A percentile compares a stretch with the other conserved stretches of the same genome.
Conservation (phyloP, 2,888 invertebrate species). For the Lepidochitona cinerea region DNA sequence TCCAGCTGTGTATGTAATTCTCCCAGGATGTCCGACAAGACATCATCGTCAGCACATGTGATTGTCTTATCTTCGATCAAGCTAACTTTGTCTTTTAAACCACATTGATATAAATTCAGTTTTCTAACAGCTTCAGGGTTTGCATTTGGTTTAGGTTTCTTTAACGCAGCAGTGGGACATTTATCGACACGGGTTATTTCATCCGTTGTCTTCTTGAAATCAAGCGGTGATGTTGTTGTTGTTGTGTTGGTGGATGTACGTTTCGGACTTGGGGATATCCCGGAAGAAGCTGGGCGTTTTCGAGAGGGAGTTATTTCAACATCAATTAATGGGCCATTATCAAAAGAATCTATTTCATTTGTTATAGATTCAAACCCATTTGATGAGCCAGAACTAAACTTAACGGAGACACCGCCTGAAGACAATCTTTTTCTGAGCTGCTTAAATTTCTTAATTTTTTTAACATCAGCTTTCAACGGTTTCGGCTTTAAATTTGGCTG, state of each 20-base stretch:
- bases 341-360: background rate
- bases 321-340: background rate
- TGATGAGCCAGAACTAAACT: background rate
- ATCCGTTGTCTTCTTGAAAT: background rate
- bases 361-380: background rate
- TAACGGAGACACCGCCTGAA: background rate
- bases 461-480: background rate
- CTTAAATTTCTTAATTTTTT: background rate
- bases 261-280: background rate
- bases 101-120: background rate
- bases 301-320: background rate
- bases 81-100: background rate
- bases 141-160: background rate
- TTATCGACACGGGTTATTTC: background rate
- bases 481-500: background rate
- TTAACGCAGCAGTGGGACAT: background rate
- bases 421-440: background rate
- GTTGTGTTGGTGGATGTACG: background rate
- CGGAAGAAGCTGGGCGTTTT: background rate
- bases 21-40: background rate
- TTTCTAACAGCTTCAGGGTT: background rate
- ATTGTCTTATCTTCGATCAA: background rate
- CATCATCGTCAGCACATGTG: background rate
- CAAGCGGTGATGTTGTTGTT: background rate
- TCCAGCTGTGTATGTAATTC: background rate